phyloP scores from a whole-genome alignment of 1,140 invertebrate genomes.

The Camponotus pennsylvanicus region DNA sequence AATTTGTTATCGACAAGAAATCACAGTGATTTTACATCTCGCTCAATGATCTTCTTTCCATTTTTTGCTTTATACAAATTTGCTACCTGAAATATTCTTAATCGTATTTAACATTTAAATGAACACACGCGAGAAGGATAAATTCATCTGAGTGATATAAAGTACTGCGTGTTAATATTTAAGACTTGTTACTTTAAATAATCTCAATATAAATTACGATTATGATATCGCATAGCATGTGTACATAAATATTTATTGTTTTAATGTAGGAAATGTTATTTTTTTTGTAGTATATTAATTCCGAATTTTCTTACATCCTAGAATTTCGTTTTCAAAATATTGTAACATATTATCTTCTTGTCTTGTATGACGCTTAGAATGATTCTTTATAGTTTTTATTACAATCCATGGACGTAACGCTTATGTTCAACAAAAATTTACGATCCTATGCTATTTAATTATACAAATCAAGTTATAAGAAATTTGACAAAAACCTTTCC shows the following conservation, averaged over 20 bases:
- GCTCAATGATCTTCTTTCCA: neutral
- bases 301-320: neutral
- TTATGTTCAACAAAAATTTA: conserved; percentile 17
- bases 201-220: conserved; percentile 1
- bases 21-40: neutral
- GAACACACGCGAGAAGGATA: neutral
- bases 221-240: neutral
- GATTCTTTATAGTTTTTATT: conserved; percentile 18
- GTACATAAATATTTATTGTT: neutral
- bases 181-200: conserved; percentile 4
- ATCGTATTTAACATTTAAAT: neutral
- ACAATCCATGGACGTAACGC: neutral
- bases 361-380: neutral
- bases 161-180: neutral
- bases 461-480: conserved; percentile 4
- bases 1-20: neutral
- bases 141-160: neutral
- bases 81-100: neutral
- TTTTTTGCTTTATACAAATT: neutral
- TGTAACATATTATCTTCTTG: neutral
- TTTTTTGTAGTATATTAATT: neutral
- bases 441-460: neutral
- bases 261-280: neutral
- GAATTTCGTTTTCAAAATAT: neutral
- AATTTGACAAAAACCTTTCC: neutral